Evolutionary conservation across 2,113 vertebrate genomes (phyloP).

Genomic region (Hymenochirus boettgeri): DNA sequence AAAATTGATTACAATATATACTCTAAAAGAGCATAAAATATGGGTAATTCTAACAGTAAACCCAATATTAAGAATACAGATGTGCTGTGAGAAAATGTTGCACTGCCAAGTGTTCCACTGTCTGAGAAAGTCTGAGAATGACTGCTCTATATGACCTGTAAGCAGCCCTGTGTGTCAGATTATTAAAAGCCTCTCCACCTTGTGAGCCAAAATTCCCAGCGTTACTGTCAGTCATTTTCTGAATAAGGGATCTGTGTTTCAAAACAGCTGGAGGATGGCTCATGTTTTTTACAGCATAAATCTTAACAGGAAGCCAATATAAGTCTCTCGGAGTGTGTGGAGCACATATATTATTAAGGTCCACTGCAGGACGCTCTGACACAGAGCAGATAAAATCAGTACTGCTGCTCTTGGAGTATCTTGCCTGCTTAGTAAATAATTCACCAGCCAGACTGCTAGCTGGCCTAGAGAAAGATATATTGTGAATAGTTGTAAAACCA

Average conservation of each 20-base stretch:
- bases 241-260: not conserved
- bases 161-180: too few relatives aligned
- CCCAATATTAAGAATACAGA: too few relatives aligned
- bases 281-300: not conserved
- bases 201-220: too few relatives aligned
- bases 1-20: too few relatives aligned
- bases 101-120: too few relatives aligned
- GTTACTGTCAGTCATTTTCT: too few relatives aligned
- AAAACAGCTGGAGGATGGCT: not conserved
- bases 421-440: not conserved
- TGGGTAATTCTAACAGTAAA: too few relatives aligned
- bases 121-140: too few relatives aligned
- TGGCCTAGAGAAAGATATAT: not conserved
- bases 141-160: too few relatives aligned
- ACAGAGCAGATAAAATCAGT: not conserved
- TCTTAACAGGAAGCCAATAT: not conserved
- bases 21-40: too few relatives aligned
- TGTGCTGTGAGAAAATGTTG: too few relatives aligned
- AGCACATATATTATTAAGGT: not conserved
- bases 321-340: not conserved
- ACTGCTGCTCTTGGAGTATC: constrained; percentile 2
- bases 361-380: not conserved
- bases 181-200: too few relatives aligned
- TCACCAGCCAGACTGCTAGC: not conserved
- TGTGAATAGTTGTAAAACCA: constrained; percentile 1